phyloP scores from a whole-genome alignment of 2,888 invertebrate species.

The Phorcus lineatus region DNA sequence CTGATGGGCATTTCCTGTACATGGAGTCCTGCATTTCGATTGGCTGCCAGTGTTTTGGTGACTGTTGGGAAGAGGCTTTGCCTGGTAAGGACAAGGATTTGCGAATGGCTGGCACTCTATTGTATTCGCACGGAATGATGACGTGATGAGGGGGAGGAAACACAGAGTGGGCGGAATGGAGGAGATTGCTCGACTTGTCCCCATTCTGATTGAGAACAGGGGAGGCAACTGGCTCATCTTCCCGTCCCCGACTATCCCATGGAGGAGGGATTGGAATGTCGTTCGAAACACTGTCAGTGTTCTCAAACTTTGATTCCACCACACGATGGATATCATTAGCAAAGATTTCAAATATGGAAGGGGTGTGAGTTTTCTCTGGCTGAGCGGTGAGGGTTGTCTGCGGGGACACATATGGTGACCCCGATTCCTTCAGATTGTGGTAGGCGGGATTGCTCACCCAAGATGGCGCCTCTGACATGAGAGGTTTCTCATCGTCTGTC shows the following conservation, averaged over 20 bases:
- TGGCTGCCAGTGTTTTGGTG: slow-evolving; percentile 62
- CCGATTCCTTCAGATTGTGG: slow-evolving; percentile 76
- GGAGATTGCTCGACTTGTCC: slow-evolving; percentile 53
- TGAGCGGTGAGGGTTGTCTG: slow-evolving; percentile 57
- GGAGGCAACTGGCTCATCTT: slow-evolving; percentile 50
- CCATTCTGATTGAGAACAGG: slow-evolving; percentile 36
- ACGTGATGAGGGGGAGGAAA: slow-evolving; percentile 63
- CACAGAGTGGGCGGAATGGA: slow-evolving; percentile 55
- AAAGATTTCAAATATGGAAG: slow-evolving; percentile 62
- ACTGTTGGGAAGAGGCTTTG: slow-evolving; percentile 38
- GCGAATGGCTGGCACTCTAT: background rate
- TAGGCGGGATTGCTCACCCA: slow-evolving; percentile 98
- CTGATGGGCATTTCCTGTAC: slow-evolving; percentile 27
- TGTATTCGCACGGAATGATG: slow-evolving; percentile 48
- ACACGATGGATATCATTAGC: slow-evolving; percentile 27
- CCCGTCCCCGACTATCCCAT: slow-evolving; percentile 43
- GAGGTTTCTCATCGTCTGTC: slow-evolving; percentile 64
- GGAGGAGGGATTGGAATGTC: slow-evolving; percentile 48
- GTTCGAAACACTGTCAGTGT: slow-evolving; percentile 28
- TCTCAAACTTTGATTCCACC: slow-evolving; percentile 27
- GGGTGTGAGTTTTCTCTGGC: slow-evolving; percentile 41
- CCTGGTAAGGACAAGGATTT: slow-evolving; percentile 7
- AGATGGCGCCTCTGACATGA: slow-evolving; percentile 88
- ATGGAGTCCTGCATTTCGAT: slow-evolving; percentile 43
- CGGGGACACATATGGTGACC: slow-evolving; percentile 66